These are phyloP conservation scores for Macquaria australasica DNA, from an alignment of 2,113 vertebrate genomes.

Conservation along the genomic window DNA sequence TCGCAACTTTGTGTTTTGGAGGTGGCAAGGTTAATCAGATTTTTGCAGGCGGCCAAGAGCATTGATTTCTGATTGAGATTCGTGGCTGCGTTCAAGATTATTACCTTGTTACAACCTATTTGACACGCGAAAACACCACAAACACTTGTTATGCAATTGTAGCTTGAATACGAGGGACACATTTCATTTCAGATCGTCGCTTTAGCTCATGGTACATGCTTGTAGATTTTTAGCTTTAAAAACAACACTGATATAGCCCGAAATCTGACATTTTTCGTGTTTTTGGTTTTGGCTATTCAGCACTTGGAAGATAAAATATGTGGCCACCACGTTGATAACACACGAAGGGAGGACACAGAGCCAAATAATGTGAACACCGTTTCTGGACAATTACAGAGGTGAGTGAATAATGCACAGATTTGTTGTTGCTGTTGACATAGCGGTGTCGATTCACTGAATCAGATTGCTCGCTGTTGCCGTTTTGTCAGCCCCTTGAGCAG, in stretches of 20 bases:
- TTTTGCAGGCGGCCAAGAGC: slow-evolving; percentile 11
- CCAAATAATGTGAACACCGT: slow-evolving; percentile 84
- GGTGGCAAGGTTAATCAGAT: slow-evolving; percentile 50
- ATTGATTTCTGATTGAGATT: slow-evolving; percentile 20
- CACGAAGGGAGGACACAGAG: slow-evolving; percentile 73
- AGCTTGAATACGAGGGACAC: neutral
- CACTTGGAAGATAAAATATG: slow-evolving; percentile 71
- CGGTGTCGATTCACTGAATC: neutral
- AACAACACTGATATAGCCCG: neutral
- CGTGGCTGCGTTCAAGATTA: neutral
- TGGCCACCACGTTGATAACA: slow-evolving; percentile 78
- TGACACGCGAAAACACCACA: neutral
- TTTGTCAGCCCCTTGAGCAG: neutral
- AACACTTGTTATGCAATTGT: slow-evolving; percentile 19
- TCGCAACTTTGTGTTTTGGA: slow-evolving; percentile 71
- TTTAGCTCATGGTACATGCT: neutral
- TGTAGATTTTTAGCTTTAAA: neutral
- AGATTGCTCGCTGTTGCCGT: neutral
- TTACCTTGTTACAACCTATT: slow-evolving; percentile 21
- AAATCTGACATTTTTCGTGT: slow-evolving; percentile 38
- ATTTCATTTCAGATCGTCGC: neutral
- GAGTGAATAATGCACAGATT: slow-evolving; percentile 56
- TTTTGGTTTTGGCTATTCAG: slow-evolving; percentile 69
- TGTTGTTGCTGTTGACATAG: slow-evolving; percentile 2
- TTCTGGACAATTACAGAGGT: slow-evolving; percentile 78